phyloP scores from a whole-genome alignment of 1,140 invertebrate genomes.

The Globodera ellingtonae region DNA sequence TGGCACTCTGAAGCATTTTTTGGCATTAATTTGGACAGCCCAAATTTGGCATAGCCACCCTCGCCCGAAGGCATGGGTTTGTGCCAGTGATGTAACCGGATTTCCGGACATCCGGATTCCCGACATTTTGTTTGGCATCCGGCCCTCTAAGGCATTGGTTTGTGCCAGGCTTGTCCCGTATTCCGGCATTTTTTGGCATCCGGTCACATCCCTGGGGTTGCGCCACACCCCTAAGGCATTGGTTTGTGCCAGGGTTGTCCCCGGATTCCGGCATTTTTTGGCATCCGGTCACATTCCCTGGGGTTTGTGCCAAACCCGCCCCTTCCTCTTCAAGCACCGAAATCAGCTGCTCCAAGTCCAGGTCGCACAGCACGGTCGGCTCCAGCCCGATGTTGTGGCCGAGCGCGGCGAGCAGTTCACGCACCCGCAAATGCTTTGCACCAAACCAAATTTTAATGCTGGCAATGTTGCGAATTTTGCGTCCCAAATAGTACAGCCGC shows the following conservation, averaged over 20 bases:
- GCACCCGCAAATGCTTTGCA: conserved; percentile 53
- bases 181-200: too few relatives aligned
- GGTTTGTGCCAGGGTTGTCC: too few relatives aligned
- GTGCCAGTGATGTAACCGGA: too few relatives aligned
- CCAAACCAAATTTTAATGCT: conserved; percentile 62
- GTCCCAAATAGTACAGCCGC: conserved; percentile 57
- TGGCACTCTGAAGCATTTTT: conserved; percentile 47
- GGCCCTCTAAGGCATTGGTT: not conserved
- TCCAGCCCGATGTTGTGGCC: conserved; percentile 62
- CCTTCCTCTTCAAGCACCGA: conserved; percentile 22
- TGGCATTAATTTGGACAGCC: not conserved
- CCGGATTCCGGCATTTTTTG: not conserved
- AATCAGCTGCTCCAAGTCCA: conserved; percentile 58
- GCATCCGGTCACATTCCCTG: not conserved
- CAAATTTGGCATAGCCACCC: too few relatives aligned
- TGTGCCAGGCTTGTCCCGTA: too few relatives aligned
- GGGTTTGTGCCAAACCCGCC: not conserved
- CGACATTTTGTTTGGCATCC: too few relatives aligned
- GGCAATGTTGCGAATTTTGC: conserved; percentile 57
- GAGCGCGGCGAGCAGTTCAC: conserved; percentile 54
- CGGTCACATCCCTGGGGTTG: not conserved
- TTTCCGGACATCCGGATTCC: too few relatives aligned
- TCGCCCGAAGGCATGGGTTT: too few relatives aligned
- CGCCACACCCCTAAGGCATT: not conserved
- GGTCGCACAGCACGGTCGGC: conserved; percentile 49